These are phyloP conservation scores for Poeciliopsis paucimaculata DNA, from an alignment of 2,797 vertebrate genomes.

Conservation along the genomic window DNA sequence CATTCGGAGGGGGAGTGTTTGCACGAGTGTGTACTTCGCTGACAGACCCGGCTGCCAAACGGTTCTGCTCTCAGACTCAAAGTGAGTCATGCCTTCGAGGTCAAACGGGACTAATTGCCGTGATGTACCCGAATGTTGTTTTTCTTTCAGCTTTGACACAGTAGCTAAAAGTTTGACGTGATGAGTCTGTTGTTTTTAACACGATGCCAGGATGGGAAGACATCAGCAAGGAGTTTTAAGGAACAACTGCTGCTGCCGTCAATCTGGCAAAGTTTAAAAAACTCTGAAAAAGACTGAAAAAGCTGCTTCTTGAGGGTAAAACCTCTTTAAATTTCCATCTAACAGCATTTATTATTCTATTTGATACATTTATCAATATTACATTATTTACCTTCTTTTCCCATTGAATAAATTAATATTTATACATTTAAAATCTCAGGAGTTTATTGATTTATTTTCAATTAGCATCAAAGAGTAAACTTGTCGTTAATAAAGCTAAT, in stretches of 20 bases:
- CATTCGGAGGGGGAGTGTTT: background rate
- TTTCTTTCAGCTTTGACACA: background rate
- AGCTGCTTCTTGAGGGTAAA: no score
- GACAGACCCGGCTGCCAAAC: slow-evolving; percentile 20
- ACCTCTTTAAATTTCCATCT: no score
- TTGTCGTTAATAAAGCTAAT: no score
- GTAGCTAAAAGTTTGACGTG: background rate
- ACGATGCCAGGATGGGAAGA: background rate
- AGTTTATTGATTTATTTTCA: no score
- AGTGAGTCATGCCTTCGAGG: slow-evolving; percentile 25
- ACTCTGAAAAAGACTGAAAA: no score
- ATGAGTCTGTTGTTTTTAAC: background rate
- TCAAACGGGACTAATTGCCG: slow-evolving; percentile 9
- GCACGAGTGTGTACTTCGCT: slow-evolving; percentile 11
- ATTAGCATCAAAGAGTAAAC: no score
- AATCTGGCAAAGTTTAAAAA: background rate
- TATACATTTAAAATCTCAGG: no score
- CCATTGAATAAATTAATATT: no score
- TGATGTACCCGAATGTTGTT: slow-evolving; percentile 7
- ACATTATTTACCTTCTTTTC: no score
- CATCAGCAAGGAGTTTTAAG: background rate
- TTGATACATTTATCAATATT: no score
- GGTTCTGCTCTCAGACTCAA: slow-evolving; percentile 7
- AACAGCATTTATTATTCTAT: no score
- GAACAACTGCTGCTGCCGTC: background rate